phyloP scores from a whole-genome alignment of 64 coral and sea anemone genomes.

The Stichodactyla helianthus region DNA sequence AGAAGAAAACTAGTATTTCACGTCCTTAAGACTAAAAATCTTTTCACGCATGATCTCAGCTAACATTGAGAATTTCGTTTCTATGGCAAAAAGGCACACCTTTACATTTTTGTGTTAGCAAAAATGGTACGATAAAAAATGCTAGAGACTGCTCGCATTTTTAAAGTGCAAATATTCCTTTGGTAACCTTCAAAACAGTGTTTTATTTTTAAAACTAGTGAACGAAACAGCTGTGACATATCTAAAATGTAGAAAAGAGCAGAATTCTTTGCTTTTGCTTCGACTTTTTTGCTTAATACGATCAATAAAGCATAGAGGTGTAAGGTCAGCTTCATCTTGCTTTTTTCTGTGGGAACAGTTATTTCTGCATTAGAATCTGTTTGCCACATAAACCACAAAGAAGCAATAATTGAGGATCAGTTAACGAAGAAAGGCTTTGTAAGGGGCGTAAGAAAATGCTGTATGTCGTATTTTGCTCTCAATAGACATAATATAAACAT shows the following conservation, averaged over 20 bases:
- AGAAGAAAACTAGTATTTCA: too few species aligned
- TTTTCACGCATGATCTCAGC: neutral
- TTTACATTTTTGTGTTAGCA: neutral
- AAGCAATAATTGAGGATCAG: neutral
- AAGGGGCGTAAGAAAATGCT: neutral
- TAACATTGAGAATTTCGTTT: neutral
- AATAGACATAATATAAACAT: neutral
- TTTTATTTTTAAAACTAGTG: too few species aligned
- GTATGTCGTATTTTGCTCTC: neutral
- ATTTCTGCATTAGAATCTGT: neutral
- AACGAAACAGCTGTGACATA: too few species aligned
- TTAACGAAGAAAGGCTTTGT: neutral
- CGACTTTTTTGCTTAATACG: neutral
- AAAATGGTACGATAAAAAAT: neutral
- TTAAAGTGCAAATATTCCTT: too few species aligned
- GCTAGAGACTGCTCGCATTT: too few species aligned
- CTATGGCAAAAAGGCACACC: neutral
- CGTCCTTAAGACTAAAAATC: neutral
- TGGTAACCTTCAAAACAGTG: too few species aligned
- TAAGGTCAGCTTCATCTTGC: neutral
- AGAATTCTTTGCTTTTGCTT: too few species aligned
- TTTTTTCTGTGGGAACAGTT: neutral
- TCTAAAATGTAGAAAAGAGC: too few species aligned
- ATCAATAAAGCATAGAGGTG: neutral
- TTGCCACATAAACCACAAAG: neutral